Evolutionary conservation across 2,113 vertebrate species (phyloP), one percentile per base, ranked within the genome.

Genomic region (Entomyzon cyanotis): DNA sequence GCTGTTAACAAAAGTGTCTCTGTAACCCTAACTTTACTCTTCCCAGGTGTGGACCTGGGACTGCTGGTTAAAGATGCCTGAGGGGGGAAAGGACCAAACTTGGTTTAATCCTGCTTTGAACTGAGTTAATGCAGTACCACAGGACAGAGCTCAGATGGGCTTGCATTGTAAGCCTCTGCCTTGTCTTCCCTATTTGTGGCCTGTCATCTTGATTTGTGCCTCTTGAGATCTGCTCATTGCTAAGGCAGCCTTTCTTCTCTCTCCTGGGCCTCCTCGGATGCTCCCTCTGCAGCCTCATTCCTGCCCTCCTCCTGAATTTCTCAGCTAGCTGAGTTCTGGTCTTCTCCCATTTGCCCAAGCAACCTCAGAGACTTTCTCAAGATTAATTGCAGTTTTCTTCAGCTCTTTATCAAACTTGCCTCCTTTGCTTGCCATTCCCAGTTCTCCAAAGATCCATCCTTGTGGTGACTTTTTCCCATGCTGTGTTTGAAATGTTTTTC

Each of bases 1-100:
- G 76, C 86, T 95, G 52, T 81, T 96, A 95, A 96, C 93, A 78
- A 68, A 62, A 68, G 21, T 15, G 56, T 94, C 76, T 91, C 58
- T 67, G 22, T 96, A 92, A 94, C 33, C 33, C 83, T 78, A 62
- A 78, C 56, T 56, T 84, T 64, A 74, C 55, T 89, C 56, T 88
- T 84, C 47, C 39, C 68, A 86, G 68, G 30, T 9, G 4, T 44
- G 33, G 59, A 35, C 33, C 42, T 74, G 33, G 47, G 31, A 24
- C 2, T 47, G 21, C 18, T 90, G 68, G 55, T 70, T 79, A 71
- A 91, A 75, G 47, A n/a, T 5, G 10, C 9, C 27, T 35, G 11
- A 18, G 33, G 24, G 33, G 35, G 3, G 2, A 85, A 70, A 60
- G 65, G 31, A 44, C 58, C 9, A 47, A 80, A 24, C 11, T 76